phyloP scores from a whole-genome alignment of 2,113 vertebrate genomes.

The Phainopepla nitens region DNA sequence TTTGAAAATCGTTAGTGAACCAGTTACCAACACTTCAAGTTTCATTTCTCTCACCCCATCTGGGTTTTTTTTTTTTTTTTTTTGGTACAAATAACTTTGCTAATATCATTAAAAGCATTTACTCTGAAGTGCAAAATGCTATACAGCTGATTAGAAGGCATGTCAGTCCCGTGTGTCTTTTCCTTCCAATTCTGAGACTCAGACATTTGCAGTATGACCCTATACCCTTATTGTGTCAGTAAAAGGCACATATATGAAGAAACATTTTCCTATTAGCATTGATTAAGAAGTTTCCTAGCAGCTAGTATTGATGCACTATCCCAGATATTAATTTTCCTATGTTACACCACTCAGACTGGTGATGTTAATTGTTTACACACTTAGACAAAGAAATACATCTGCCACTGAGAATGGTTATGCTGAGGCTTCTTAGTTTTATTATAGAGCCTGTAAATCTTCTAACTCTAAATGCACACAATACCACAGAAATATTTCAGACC shows the following conservation, averaged over 20 bases:
- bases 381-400: background rate
- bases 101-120: background rate
- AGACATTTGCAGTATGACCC: background rate
- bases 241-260: background rate
- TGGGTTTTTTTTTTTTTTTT: background rate
- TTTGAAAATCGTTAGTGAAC: background rate
- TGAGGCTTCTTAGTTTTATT: background rate
- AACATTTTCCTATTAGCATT: background rate
- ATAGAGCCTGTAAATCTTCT: background rate
- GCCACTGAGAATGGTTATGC: background rate
- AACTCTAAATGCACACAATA: background rate
- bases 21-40: background rate
- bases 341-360: background rate
- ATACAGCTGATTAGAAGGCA: background rate
- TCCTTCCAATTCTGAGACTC: background rate
- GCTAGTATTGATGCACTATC: background rate
- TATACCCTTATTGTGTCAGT: background rate
- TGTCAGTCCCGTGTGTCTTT: background rate
- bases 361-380: background rate
- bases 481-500: slow-evolving; percentile 36
- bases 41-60: background rate
- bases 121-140: background rate
- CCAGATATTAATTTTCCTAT: background rate
- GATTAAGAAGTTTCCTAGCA: background rate
- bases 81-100: background rate